Evolutionary conservation across 2,113 vertebrate species (phyloP), one percentile per base, ranked within the genome.

Genomic region (Brachirus orientalis): DNA sequence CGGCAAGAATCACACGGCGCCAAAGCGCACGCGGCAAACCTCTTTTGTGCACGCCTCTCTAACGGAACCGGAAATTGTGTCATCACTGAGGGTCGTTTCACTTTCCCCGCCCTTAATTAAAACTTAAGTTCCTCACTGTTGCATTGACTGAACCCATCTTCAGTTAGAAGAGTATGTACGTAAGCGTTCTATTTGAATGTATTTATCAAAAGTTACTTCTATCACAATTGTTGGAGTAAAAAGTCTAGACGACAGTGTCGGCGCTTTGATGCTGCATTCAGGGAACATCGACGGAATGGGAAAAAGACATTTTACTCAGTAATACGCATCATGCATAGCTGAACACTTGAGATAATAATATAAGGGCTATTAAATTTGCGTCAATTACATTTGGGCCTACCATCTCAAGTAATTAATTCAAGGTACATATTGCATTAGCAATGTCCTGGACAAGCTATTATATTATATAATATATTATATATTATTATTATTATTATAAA

Each of bases 31-130:
- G 90, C 82, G 68, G 84, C 10, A 60, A 75, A 1, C 18, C 18
- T 10, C 17, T 45, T 76, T 75, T 79, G 63, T 74, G 69, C 45
- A 80, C 81, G 79, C 83, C 80, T 75, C 36, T 66, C 7, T 8
- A 47, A 0, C 61, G 78, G 89, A 89, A 89, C 17, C 84, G 87
- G 90, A 90, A 89, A 0, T 0, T 36, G 14, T 79, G 85, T 83
- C 28, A 28, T 83, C 28, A 28, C 28, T 28, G 28, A 6, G 28
- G 6, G 3, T 28, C 28, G 28, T 28, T 6, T 28, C 28, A 6
- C 2, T 28, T 28, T 28, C 28, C 28, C 28, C 28, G 3, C 6
- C 6, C 28, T 63, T 44, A 10, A 2, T 10, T 16, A 6, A 19
- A 0, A 1, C 3, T 1, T 12, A 10, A 0, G 8, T 45, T 18